These are phyloP conservation scores for Hyphantria cunea DNA, from an alignment of 1,140 invertebrate species.

Conservation along the genomic window DNA sequence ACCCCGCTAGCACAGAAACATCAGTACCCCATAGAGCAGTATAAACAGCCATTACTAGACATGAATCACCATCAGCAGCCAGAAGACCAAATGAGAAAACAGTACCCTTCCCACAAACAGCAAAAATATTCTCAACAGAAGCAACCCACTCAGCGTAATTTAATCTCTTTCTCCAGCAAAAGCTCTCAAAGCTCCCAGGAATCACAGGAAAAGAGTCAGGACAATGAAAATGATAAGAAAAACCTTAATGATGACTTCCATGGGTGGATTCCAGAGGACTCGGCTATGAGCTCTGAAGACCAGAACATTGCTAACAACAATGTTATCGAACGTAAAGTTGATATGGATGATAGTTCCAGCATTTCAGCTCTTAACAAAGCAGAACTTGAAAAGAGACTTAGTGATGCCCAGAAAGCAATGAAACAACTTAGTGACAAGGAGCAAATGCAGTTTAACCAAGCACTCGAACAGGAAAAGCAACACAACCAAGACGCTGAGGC, in stretches of 20 bases:
- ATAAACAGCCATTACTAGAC: no score
- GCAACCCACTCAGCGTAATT: no score
- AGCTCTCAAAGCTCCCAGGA: constrained; percentile 27
- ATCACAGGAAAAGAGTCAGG: constrained; percentile 38
- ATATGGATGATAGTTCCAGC: constrained; percentile 43
- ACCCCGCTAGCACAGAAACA: constrained; percentile 60
- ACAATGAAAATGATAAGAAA: constrained; percentile 33
- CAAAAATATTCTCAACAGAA: not conserved
- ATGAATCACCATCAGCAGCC: no score
- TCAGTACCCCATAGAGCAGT: no score
- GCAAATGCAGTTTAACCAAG: constrained; percentile 51
- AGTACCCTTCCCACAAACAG: not conserved
- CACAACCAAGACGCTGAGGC: constrained; percentile 45
- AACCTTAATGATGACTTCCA: constrained; percentile 36
- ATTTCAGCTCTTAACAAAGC: constrained; percentile 39
- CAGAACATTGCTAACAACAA: constrained; percentile 38
- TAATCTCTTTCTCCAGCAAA: constrained; percentile 2
- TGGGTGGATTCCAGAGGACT: not conserved
- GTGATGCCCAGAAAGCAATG: constrained; percentile 55
- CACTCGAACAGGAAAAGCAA: constrained; percentile 35
- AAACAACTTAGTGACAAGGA: constrained; percentile 53
- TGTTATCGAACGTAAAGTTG: no score
- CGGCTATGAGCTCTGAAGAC: constrained; percentile 37
- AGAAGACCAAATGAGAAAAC: constrained; percentile 2
- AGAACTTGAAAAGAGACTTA: constrained; percentile 55